Base-by-base conservation (phyloP, 2,113 vertebrate species). In the Anoplopoma fimbria region DNA sequence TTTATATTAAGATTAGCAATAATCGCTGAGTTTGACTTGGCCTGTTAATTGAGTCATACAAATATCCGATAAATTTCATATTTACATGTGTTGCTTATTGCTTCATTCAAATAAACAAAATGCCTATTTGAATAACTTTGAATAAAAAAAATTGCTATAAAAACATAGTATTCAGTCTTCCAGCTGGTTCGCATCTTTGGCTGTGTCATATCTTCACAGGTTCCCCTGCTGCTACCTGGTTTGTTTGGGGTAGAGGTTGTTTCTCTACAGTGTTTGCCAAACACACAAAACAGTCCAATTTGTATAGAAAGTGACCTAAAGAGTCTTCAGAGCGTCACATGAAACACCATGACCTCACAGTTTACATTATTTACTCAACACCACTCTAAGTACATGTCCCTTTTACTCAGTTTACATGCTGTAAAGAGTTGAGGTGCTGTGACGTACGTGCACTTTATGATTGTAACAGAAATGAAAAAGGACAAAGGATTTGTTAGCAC, bases 261-360 rank as follows among this genome's bases (percentile, higher is more conserved):
- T 42, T 21, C 71, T 55, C 25, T 33, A 4, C n/a, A 68, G 65
- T 75, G 62, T 81, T 79, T 86, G 57, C 72, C 38, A 61, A 49
- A 23, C 45, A 53, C 72, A 67, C 2, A 4, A 68, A 8, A 72
- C 15, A 9, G 17, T n/a, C 19, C 23, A 31, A 29, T 78, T 69
- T 79, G 21, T 74, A 70, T 19, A 67, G 79, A 67, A 55, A 71
- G 69, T 84, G 84, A 79, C 60, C 69, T 71, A 21, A 38, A 42
- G 38, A 58, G 47, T 74, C 27, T 10, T 51, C 17, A 69, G 42
- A 19, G 23, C 49, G 38, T 79, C 84, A 55, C 40, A 73, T n/a
- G 36, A 69, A 79, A 31, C 45, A 19, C 62, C 29, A 27, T 57
- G 42, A 25, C 14, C 25, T 38, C 25, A 40, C 9, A 6, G 61